A percentile compares a stretch with the other conserved stretches of the same genome.
These are phyloP conservation scores for Mus spicilegus DNA, from an alignment of 2,113 vertebrate species.

Conservation along the genomic window DNA sequence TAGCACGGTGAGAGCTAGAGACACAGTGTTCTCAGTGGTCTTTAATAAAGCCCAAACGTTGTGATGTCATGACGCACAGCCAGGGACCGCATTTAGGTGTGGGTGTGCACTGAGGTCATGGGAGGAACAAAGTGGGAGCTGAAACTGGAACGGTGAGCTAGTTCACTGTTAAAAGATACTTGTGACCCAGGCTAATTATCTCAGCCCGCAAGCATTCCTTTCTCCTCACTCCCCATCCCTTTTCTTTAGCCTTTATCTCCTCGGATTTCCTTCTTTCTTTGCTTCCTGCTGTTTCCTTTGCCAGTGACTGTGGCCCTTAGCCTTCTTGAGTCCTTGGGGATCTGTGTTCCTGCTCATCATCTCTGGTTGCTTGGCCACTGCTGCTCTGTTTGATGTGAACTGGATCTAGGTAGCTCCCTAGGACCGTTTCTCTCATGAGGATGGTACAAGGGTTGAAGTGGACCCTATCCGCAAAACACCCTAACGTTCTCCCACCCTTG, in stretches of 20 bases:
- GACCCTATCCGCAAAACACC: conserved; percentile 8
- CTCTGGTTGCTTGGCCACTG: neutral
- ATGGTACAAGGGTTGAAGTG: neutral
- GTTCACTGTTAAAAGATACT: conserved; percentile 30
- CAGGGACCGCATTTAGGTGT: neutral
- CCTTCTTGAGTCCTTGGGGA: conserved; percentile 38
- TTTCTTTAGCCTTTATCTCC: conserved; percentile 71
- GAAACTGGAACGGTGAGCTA: conserved; percentile 44
- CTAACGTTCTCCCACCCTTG: neutral
- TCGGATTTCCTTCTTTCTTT: conserved; percentile 72
- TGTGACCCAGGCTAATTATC: conserved; percentile 72
- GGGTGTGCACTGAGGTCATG: neutral
- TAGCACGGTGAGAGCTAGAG: neutral
- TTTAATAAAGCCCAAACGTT: neutral
- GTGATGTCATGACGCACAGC: neutral
- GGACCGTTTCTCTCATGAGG: neutral
- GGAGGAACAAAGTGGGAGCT: conserved; percentile 23
- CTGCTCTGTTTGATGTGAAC: conserved; percentile 24
- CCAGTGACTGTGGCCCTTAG: conserved; percentile 53
- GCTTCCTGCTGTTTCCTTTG: conserved; percentile 51
- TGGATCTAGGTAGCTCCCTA: neutral
- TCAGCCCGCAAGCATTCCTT: conserved; percentile 38
- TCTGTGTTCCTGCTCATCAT: neutral
- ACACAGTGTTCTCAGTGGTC: neutral
- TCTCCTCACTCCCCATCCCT: conserved; percentile 51